Percentiles rank a stretch among this genome's conserved stretches.
Evolutionary conservation across 2,888 invertebrate species (phyloP).

Genomic region (Tenodera sinensis): DNA sequence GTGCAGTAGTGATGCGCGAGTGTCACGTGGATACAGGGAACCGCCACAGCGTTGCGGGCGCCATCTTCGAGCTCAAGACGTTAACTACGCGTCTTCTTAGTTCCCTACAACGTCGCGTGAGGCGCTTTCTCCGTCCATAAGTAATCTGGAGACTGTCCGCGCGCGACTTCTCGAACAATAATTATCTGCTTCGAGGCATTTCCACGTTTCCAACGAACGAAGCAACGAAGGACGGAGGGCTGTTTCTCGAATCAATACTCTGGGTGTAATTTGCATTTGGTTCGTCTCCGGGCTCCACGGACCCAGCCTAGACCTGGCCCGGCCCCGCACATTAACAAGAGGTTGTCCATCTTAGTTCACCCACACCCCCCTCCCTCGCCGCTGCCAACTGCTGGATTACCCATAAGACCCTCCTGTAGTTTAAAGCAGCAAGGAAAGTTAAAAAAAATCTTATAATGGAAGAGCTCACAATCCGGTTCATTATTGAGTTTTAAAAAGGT

Average conservation of each 20-base stretch:
- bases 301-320: conserved; percentile 15
- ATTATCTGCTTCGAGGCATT: conserved; percentile 31
- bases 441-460: conserved; percentile 1
- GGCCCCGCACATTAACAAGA: conserved; percentile 30
- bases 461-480: conserved; percentile 17
- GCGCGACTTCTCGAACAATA: conserved; percentile 29
- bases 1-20: background rate
- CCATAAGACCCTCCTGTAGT: conserved; percentile 19
- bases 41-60: background rate
- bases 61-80: background rate
- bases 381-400: conserved; percentile 7
- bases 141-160: conserved; percentile 27
- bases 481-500: background rate
- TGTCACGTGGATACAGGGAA: background rate
- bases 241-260: conserved; percentile 29
- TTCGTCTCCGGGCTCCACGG: conserved; percentile 26
- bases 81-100: background rate
- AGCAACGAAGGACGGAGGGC: conserved; percentile 16
- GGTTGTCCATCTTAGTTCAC: conserved; percentile 27
- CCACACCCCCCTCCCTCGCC: background rate
- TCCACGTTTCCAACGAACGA: conserved; percentile 29
- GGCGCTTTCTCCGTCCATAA: conserved; percentile 15
- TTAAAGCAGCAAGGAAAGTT: conserved; percentile 2
- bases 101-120: background rate
- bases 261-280: conserved; percentile 31